Base-by-base conservation (phyloP, 2,888 invertebrate species). In the Gryllus longicercus region DNA sequence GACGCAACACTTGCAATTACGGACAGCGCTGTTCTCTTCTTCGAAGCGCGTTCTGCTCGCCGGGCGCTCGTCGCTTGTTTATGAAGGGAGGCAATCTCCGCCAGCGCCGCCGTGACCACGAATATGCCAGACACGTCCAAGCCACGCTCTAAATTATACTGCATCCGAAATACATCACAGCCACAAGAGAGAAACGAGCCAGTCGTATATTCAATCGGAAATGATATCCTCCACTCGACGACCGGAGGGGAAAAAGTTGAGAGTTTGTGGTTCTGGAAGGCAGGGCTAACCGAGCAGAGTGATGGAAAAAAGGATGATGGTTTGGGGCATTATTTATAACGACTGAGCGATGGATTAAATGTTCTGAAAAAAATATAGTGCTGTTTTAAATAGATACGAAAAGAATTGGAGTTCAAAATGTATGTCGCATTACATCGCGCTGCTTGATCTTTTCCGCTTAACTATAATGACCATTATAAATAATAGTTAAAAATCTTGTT, bases 41-140 rank as follows among this genome's bases (percentile, higher is more conserved):
- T n/a, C 16, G 63, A 63, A 63, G 63, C 14, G 63, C 63, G 16
- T 14, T 14, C 16, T 5, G 12, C 16, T 14, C 63, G n/a, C n/a
- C 16, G 63, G 11, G 16, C n/a, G 16, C 16, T n/a, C 14, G 63
- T 63, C 63, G 63, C 63, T 63, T 63, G 63, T 63, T 63, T 63
- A 63, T 63, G 63, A 63, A 63, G n/a, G 63, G n/a, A 63, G 63
- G 63, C 63, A 63, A 63, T 63, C 63, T n/a, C 63, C 63, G 63
- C 16, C 63, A n/a, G 12, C 63, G 63, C 63, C 14, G 63, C 63
- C n/a, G 14, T 14, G 63, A 14, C 63, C 63, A 16, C 63, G 63
- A 63, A 63, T 63, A 63, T 63, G 63, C 63, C 63, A n/a, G 63
- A 63, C 63, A 63, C 63, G 63, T 63, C 63, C 63, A 14, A 63